Base-by-base conservation (phyloP, 92 coral and sea anemone species). In the Parazoanthus atlanticus region DNA sequence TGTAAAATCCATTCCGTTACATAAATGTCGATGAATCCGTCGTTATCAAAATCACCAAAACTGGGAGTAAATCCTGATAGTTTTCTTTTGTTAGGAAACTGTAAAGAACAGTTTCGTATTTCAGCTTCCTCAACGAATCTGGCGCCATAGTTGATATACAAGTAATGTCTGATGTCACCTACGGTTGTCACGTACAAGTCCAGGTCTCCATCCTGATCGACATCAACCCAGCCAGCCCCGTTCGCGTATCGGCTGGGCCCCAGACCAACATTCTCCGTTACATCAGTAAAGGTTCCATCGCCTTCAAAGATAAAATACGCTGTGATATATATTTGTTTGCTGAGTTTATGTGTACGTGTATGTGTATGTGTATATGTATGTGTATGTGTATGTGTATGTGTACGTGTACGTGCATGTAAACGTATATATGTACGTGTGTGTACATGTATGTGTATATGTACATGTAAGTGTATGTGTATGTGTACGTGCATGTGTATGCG, bases 211-310 rank as follows among this genome's bases (percentile, higher is more conserved):
- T 96, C 99, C 61, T 93, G 94, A 74, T 96, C 99, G 31, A 96
- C 92, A 85, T 96, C 99, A 61, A 91, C 96, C 98, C 99, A 96
- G 86, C 95, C 96, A 47, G 99, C 99, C 38, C 99, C 99, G 67
- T 94, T 96, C 32, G 95, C 99, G 86, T 69, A 91, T 49, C 93
- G 93, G 47, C 90, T 89, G 80, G 99, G 99, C 43, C 99, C 99
- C 36, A 96, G 84, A 38, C 93, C 95, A 21, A 92, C 89, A 21
- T 93, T 94, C 34, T 41, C 67, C 33, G 96, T 94, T 29, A 96
- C 98, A 88, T 96, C 99, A 65, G 93, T 91, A 76, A 95, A 96
- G 7, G 96, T 96, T 52, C 93, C 95, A 86, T 96, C 94, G 61
- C 98, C 99, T 96, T 82, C 16, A 67, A 33, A 3, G 49, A 26